A percentile compares a stretch with the other conserved stretches of the same genome.
phyloP scores from a whole-genome alignment of 2,797 vertebrate genomes.

The Syndactyla subalaris region DNA sequence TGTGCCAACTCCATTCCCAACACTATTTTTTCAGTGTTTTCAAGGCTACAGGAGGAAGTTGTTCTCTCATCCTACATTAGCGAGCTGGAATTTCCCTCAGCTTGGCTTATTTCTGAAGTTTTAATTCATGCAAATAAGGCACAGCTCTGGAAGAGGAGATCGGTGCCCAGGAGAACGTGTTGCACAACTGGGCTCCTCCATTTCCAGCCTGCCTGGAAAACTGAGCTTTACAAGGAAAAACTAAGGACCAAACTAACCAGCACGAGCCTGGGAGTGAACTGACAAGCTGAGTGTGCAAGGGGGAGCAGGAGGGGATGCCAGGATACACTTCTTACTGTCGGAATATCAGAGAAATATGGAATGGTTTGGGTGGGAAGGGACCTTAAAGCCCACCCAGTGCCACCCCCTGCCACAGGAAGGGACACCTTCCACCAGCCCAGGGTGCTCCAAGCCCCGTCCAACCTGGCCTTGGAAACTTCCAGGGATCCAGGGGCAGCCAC shows the following conservation, averaged over 20 bases:
- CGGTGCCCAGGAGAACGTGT: fast-evolving
- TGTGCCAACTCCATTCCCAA: neutral
- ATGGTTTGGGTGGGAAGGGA: neutral
- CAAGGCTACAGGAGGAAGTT: neutral
- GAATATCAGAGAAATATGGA: neutral
- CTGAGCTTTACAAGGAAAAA: neutral
- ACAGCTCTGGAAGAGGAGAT: neutral
- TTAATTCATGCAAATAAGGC: neutral
- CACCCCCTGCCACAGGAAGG: neutral
- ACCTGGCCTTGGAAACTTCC: neutral
- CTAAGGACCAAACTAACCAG: neutral
- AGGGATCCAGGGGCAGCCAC: neutral
- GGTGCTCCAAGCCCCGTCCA: neutral
- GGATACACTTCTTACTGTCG: neutral
- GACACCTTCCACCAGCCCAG: neutral
- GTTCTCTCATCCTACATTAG: neutral
- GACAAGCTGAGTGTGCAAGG: fast-evolving
- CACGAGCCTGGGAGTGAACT: fast-evolving
- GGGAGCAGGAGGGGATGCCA: fast-evolving
- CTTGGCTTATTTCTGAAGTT: neutral
- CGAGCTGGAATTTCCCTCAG: neutral
- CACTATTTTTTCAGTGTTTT: fast-evolving
- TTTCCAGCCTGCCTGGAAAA: neutral
- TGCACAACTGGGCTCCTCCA: conserved; percentile 29
- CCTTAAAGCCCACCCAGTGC: fast-evolving